Percentiles rank a stretch among this genome's conserved stretches.
These are phyloP conservation scores for Origma solitaria DNA, from an alignment of 2,113 vertebrate species.

Conservation along the genomic window DNA sequence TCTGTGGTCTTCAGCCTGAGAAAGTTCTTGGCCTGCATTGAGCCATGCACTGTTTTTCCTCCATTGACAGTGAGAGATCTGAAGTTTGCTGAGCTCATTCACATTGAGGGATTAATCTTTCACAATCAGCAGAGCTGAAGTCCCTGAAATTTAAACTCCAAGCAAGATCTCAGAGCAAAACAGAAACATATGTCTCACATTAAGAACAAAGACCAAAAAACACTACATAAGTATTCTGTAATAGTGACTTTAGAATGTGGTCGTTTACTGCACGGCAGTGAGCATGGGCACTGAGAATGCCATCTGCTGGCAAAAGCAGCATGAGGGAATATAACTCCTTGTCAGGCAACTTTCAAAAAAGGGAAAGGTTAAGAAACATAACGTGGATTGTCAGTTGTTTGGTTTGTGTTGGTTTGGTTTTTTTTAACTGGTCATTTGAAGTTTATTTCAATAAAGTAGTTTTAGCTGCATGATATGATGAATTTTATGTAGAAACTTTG, in stretches of 20 bases:
- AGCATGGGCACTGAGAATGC: constrained; percentile 18
- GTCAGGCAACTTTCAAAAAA: neutral
- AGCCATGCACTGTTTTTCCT: neutral
- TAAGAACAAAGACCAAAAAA: neutral
- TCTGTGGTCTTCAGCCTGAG: neutral
- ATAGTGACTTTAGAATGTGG: neutral
- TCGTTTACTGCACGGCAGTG: neutral
- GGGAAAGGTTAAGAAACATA: neutral
- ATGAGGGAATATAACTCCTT: neutral
- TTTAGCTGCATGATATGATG: neutral
- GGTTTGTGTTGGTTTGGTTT: neutral
- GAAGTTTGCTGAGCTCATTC: neutral
- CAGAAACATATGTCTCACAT: neutral
- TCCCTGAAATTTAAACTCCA: neutral
- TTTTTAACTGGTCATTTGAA: neutral
- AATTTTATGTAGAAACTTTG: neutral
- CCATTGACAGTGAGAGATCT: neutral
- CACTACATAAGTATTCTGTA: neutral
- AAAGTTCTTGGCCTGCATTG: neutral
- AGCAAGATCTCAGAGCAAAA: neutral
- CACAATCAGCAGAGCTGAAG: neutral
- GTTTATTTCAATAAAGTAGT: neutral
- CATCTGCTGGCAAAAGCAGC: constrained; percentile 51
- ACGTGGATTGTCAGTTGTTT: neutral
- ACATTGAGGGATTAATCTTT: neutral